Evolutionary conservation across 1,140 invertebrate genomes (phyloP), one percentile per base, ranked within the genome.

Genomic region (Pomacea maculata): DNA sequence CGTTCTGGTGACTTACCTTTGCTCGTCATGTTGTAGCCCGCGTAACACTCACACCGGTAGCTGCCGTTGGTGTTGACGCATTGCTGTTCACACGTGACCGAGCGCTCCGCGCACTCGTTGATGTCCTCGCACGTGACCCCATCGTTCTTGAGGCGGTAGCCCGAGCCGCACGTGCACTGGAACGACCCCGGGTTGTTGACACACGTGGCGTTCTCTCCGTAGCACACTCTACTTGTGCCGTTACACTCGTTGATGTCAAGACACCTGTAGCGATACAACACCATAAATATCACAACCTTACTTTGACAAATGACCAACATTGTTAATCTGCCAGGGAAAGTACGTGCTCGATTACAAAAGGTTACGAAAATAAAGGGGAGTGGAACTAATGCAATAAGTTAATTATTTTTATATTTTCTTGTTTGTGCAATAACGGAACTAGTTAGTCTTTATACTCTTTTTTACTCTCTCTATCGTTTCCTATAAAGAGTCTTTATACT

Each of bases 71-170:
- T 83, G 68, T 78, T 79, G 25, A 54, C 54, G 17, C 82, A 79
- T 17, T 12, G 6, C 52, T 82, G 81, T 6, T 65, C 25, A 61
- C 81, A 82, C 4, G 52, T 12, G 67, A 34, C 64, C 14, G 63
- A 57, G 45, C 45, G 55, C 11, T 63, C 61, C 25, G 10, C 79
- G 70, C 82, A 83, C 45, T 83, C 82, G 64, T 83, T 68, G 75
- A 80, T 80, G 52, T 83, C 82, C 12, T 73, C 71, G 14, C 71
- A 73, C 10, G 29, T 73, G 71, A 3, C 4, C 17, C 19, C 25
- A 12, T 73, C 71, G 12, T 0, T 11, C 25, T 52, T 73, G 71
- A 73, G 71, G 11, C 71, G 71, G 52, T 75, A 80, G 15, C 79
- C 79, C 17, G 21, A 3, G 9, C 25, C 25, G 52, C 79, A 80